Evolutionary conservation across 2,888 invertebrate species (phyloP).

Genomic region (Hecatera dysodea): DNA sequence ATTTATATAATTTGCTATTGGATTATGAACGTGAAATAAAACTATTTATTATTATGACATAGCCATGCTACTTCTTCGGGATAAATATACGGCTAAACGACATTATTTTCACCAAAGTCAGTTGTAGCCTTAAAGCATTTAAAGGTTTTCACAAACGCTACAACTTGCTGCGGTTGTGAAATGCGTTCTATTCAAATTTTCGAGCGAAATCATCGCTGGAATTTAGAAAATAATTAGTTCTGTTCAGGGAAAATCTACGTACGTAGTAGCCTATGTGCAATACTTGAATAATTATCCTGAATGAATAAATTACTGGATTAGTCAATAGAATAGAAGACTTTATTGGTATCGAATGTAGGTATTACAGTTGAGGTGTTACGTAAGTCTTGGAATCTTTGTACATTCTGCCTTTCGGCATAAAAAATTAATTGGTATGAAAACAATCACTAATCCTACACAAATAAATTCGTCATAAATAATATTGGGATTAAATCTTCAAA

Average conservation of each 20-base stretch:
- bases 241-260: neutral
- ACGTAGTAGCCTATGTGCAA: too few species aligned
- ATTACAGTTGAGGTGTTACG: too few species aligned
- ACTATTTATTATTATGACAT: too few species aligned
- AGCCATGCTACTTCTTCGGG: neutral
- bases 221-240: neutral
- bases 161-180: neutral
- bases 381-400: too few species aligned
- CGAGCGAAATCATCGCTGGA: neutral
- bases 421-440: too few species aligned
- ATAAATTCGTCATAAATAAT: too few species aligned
- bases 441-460: too few species aligned
- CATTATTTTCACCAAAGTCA: conserved; percentile 6
- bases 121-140: neutral
- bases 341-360: too few species aligned
- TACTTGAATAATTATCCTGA: neutral
- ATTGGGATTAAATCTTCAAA: too few species aligned
- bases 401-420: too few species aligned
- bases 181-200: neutral
- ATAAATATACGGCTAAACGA: neutral
- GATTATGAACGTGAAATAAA: neutral
- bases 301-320: neutral
- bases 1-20: conserved; percentile 13
- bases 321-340: too few species aligned
- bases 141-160: neutral